These are phyloP conservation scores for Rugalucina vietnamica DNA, from an alignment of 2,888 invertebrate genomes.

Conservation along the genomic window DNA sequence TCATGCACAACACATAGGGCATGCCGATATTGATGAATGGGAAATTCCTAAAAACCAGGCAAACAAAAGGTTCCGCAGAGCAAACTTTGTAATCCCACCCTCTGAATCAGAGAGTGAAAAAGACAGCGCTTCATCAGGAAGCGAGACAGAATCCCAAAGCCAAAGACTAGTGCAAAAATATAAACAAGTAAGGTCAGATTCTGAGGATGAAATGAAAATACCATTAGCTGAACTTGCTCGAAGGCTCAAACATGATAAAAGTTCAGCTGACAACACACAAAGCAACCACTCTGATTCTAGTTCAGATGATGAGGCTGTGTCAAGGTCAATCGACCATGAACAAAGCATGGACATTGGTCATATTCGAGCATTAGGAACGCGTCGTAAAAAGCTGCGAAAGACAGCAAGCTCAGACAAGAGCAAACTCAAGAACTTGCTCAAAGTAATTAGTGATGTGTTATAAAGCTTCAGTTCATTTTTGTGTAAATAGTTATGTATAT, in stretches of 20 bases:
- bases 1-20: conserved; percentile 35
- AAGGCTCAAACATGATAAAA: conserved; percentile 1
- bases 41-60: conserved; percentile 1
- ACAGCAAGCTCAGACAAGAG: too few species aligned
- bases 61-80: background rate
- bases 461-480: background rate
- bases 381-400: too few species aligned
- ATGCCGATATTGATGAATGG: conserved; percentile 36
- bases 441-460: background rate
- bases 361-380: too few species aligned
- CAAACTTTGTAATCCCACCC: conserved; percentile 19
- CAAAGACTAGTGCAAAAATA: background rate
- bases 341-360: too few species aligned
- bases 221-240: conserved; percentile 29
- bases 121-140: background rate
- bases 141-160: background rate
- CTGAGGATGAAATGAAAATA: conserved; percentile 37
- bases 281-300: background rate
- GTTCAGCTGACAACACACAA: background rate
- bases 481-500: background rate
- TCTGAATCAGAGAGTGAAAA: background rate
- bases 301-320: background rate
- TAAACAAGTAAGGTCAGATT: conserved; percentile 19
- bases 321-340: background rate
- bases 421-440: background rate